Evolutionary conservation across 2,113 vertebrate genomes (phyloP), one percentile per base, ranked within the genome.

Genomic region (Forbesichthys papilliferus): DNA sequence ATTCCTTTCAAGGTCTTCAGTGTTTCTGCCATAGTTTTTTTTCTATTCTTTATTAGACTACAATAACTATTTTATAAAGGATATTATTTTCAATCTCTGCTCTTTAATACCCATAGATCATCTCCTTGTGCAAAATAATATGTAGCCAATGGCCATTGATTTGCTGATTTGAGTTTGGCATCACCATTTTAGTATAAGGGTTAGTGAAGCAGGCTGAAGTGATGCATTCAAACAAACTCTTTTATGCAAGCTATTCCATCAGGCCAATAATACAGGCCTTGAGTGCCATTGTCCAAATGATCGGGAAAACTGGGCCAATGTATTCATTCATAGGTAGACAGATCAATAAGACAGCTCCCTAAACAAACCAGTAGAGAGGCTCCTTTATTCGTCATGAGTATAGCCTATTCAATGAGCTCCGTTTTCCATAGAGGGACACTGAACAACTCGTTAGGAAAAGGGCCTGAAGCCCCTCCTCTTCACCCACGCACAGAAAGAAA

Each of bases 311-410:
- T 79, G 66, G 83, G 78, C 84, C 83, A 58, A 75, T 68, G 73
- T 82, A 85, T 89, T 90, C 83, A 84, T 81, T 82, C 78, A 66
- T 79, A 83, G 79, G 84, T 86, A 82, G 87, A 84, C 83, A 77
- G 89, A 91, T 91, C 90, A 92, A 90, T 91, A 89, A 91, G 88
- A 92, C 84, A 84, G 86, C 87, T 88, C 89, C 90, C 89, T 89
- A 91, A 92, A 93, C 86, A 91, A 91, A 91, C 88, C 86, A 64
- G 71, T 86, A 79, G 81, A 91, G 89, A 87, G 87, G 78, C 61
- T 79, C 78, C 74, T 91, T 92, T 90, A 84, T 90, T 85, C 80
- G 68, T 69, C 73, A 71, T 58, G 72, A 90, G 86, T 84, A 81
- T 84, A 52, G 64, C 62, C 90, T 72, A 87, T 91, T 90, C 87